Evolutionary conservation across 2,797 vertebrate genomes (phyloP), one percentile per base, ranked within the genome.

Genomic region (Dicrostonyx torquatus): DNA sequence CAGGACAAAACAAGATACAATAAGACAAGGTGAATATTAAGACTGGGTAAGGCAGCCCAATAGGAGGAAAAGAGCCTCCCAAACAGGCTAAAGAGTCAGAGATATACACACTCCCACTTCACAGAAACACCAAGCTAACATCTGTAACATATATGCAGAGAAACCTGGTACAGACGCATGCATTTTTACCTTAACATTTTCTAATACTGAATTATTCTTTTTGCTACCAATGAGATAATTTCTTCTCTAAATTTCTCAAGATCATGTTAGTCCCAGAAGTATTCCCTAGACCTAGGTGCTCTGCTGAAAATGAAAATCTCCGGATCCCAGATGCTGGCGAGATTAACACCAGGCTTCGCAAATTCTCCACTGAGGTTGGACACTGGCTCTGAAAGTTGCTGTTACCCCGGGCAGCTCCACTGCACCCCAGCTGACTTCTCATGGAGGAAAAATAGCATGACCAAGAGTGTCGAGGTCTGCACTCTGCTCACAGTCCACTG

Each of bases 141-240:
- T 53, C n/a, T 53, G 26, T 58, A 79, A 1, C 53, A 58, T 26
- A 55, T 14, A 83, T 20, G 29, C 60, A 64, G 29, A 12, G 40
- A 40, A 83, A 64, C 26, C 15, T 45, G 17, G 26, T 83, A 6
- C 17, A 22, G 43, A 85, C 20, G 6, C 20, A 83, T 55, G 6
- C 50, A 72, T 93, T 93, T 82, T 87, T 72, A 90, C 92, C 6
- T 64, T 45, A 84, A 12, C 58, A 66, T 4, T 53, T 86, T 70
- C n/a, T 9, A 50, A 50, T 53, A 2, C 18, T 86, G 79, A 84
- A 50, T 89, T 53, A 86, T 66, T 68, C 15, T 62, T 10, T 82
- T 91, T 50, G 83, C 86, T 72, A 45, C 18, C 34, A 82, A 91
- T n/a, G 6, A 91, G 20, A 13, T 72, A 78, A 80, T 34, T 70